phyloP scores from a whole-genome alignment of 2,113 vertebrate species.

The Eurystomus gularis region DNA sequence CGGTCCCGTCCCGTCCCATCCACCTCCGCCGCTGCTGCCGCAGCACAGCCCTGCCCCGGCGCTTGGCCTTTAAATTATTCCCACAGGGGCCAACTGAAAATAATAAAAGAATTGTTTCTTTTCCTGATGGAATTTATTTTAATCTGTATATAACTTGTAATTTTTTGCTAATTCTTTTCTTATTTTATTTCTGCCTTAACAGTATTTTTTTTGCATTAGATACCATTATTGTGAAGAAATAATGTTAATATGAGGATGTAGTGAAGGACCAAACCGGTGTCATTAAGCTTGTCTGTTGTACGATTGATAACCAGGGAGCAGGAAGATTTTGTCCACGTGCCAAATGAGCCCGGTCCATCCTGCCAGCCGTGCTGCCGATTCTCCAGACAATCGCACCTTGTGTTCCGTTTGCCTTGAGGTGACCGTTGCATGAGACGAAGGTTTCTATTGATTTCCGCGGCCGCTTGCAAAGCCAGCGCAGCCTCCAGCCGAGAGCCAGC shows the following conservation, averaged over 20 bases:
- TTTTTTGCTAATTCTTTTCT: constrained; percentile 74
- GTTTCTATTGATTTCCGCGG: background rate
- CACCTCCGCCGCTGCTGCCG: no score
- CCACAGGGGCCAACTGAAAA: constrained; percentile 75
- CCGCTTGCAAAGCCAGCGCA: background rate
- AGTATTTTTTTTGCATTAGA: constrained; percentile 85
- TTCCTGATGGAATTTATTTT: constrained; percentile 79
- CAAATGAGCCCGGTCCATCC: background rate
- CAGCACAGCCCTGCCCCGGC: constrained; percentile 49
- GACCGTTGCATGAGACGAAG: background rate
- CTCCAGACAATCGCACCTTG: constrained; percentile 82
- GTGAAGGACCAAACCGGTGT: constrained; percentile 96
- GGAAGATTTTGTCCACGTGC: background rate
- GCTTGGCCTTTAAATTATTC: constrained; percentile 78
- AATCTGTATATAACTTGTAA: constrained; percentile 82
- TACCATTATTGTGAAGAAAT: constrained; percentile 81
- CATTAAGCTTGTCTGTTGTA: constrained; percentile 70
- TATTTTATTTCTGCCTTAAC: constrained; percentile 86
- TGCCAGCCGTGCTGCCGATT: background rate
- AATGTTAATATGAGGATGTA: constrained; percentile 91
- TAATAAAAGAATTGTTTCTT: constrained; percentile 59
- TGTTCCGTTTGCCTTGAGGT: background rate
- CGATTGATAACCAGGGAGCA: background rate
- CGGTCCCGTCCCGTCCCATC: background rate
- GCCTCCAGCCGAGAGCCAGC: background rate